These are phyloP conservation scores for Alloscopus bannaensis DNA, from an alignment of 2,888 invertebrate genomes.

Conservation along the genomic window DNA sequence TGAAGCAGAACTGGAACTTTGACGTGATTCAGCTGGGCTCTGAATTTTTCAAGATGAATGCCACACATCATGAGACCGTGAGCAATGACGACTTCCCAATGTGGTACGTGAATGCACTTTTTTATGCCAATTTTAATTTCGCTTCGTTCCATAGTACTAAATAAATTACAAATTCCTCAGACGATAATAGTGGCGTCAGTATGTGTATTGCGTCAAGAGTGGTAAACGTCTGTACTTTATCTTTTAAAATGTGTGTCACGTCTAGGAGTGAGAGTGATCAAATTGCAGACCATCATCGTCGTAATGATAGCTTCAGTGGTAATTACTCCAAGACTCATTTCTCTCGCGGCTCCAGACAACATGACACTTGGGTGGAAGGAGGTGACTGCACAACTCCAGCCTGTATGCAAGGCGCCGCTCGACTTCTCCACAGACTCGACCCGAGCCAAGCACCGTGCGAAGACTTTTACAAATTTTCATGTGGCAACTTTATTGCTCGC, in stretches of 20 bases:
- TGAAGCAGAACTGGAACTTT: conserved; percentile 41
- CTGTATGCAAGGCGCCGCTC: conserved; percentile 74
- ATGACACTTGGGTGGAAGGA: conserved; percentile 32
- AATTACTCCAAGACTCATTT: neutral
- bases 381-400: conserved; percentile 73
- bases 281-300: conserved; percentile 19
- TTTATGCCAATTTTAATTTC: neutral
- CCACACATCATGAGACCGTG: neutral
- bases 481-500: conserved; percentile 75
- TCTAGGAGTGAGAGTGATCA: conserved; percentile 7
- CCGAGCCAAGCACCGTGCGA: conserved; percentile 73
- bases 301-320: conserved; percentile 6
- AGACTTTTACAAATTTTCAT: conserved; percentile 76
- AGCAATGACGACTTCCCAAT: conserved; percentile 8
- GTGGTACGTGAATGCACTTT: conserved; percentile 4
- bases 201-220: no score
- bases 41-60: conserved; percentile 24
- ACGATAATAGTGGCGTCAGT: no score
- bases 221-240: neutral
- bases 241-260: neutral
- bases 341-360: conserved; percentile 7
- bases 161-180: no score
- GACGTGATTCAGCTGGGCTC: conserved; percentile 46
- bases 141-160: neutral
- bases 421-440: conserved; percentile 75